Evolutionary conservation across 2,113 vertebrate genomes (phyloP), one percentile per base, ranked within the genome.

Genomic region (Casuarius casuarius): DNA sequence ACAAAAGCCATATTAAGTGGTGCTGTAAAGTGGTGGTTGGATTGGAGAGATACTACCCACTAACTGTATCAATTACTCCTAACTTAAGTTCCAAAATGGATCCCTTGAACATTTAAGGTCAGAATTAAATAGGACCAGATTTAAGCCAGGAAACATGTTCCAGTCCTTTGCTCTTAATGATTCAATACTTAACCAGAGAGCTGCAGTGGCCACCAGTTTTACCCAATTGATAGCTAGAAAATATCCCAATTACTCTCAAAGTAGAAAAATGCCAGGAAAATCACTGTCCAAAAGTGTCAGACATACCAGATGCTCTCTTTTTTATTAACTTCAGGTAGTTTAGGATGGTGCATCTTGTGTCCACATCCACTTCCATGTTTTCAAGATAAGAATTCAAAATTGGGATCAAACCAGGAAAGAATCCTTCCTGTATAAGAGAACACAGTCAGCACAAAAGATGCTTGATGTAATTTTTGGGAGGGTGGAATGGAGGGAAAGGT

Each of bases 361-460:
- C 99, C 63, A 99, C 99, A 56, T 99, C 99, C 67, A 99, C 99
- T 90, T 99, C 99, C 99, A 99, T 99, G 94, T 99, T 99, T 97
- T 99, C 99, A 94, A 99, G 98, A 95, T 99, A 99, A 90, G 98
- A 99, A 98, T 99, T 99, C 42, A 99, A 98, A 97, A 99, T 97
- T 8, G 99, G 99, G 89, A 99, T 99, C 71, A 99, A 98, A 25
- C 99, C 99, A 63, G 99, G 99, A 97, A 99, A 99, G 23, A 99
- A 98, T 10, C 99, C 99, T 94, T 99, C 99, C 99, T 99, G 71
- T 19, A 73, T 70, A 94, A 95, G 93, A 76, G 20, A 74, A 88
- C 40, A 94, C 18, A 62, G 84, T 84, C 71, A 90, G 61, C 79
- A 88, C 61, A 82, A 94, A 82, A 49, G 76, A 86, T 0, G 0